Percentiles rank a stretch among this genome's conserved stretches.
These are phyloP conservation scores for Cerastis rubricosa DNA, from an alignment of 2,888 invertebrate species.

Conservation along the genomic window DNA sequence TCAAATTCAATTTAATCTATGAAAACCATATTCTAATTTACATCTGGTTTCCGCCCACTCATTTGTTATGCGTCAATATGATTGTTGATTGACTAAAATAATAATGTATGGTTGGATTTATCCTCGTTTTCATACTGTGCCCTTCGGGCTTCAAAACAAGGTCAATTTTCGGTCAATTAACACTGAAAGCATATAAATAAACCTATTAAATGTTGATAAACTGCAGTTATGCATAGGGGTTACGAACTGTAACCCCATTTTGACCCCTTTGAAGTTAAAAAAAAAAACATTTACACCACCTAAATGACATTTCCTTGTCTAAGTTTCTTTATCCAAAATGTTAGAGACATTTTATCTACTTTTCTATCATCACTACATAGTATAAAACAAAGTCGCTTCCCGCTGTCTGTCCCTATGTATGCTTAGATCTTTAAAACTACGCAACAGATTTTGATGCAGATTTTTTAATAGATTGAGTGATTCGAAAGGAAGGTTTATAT, in stretches of 20 bases:
- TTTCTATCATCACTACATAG: too few species aligned
- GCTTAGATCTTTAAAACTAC: too few species aligned
- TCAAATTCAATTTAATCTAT: conserved; percentile 3
- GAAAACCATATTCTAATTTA: conserved; percentile 3
- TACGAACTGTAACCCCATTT: too few species aligned
- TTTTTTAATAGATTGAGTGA: too few species aligned
- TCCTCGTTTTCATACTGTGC: neutral
- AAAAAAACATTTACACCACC: neutral
- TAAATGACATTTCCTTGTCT: neutral
- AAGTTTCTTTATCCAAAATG: neutral
- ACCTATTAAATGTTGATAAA: neutral
- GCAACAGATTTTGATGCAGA: too few species aligned
- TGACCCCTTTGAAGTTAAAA: neutral
- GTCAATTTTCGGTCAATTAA: conserved; percentile 1
- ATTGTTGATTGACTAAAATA: conserved; percentile 15
- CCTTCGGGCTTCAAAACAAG: neutral
- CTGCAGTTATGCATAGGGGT: neutral
- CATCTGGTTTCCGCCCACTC: conserved; percentile 64
- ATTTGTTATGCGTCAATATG: conserved; percentile 37
- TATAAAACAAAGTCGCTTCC: too few species aligned
- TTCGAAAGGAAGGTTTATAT: too few species aligned
- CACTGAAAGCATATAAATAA: neutral
- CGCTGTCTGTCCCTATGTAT: too few species aligned
- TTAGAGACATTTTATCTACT: too few species aligned
- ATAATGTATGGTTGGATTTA: conserved; percentile 4